Conservation (phyloP, 92 coral and sea anemone genomes). For the Metridium senile region DNA sequence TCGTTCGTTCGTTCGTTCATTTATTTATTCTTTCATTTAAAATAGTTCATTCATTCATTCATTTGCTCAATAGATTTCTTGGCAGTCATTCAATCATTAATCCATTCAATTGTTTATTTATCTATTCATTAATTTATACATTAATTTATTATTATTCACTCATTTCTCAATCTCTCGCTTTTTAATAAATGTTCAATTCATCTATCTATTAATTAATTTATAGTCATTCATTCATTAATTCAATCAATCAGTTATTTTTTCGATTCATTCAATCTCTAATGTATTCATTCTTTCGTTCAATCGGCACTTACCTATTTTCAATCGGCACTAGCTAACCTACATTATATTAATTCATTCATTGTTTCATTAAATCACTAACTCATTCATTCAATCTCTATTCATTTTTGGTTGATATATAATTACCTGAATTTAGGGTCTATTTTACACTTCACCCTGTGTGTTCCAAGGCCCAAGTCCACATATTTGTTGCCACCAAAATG, state of each 20-base stretch:
- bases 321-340: no score
- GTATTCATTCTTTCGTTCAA: no score
- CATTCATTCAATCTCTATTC: no score
- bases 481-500: slow-evolving; percentile 69
- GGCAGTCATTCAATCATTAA: not conserved
- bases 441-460: slow-evolving; percentile 77
- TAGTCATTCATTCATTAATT: no score
- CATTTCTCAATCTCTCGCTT: no score
- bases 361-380: not conserved
- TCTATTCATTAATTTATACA: not conserved
- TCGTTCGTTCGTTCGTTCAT: not conserved
- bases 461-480: slow-evolving; percentile 90
- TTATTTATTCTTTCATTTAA: not conserved
- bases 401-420: no score
- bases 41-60: not conserved
- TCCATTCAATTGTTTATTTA: not conserved
- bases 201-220: no score
- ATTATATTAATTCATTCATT: no score
- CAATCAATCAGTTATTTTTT: no score
- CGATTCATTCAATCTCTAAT: no score
- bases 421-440: slow-evolving; percentile 71
- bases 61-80: not conserved
- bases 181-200: no score
- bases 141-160: not conserved
- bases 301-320: no score